Evolutionary conservation across 2,888 invertebrate species (phyloP), one percentile per base, ranked within the genome.

Genomic region (Epinotia nisella): DNA sequence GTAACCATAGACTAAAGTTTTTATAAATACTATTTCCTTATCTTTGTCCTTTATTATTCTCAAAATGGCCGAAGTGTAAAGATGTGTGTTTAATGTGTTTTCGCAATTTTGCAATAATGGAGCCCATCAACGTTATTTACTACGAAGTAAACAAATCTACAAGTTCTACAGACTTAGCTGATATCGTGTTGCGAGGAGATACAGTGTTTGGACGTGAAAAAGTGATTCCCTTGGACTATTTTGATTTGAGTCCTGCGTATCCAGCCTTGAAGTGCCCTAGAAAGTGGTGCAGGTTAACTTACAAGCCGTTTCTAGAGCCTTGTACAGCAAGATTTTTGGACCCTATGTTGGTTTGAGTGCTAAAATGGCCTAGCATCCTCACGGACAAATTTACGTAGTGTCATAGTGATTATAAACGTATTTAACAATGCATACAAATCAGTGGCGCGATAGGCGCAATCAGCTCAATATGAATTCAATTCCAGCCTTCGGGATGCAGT

Each of bases 21-120:
- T 29, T 56, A 72, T 67, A 67, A 60, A 49, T 61, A 56, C 39
- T 35, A 61, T 67, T 72, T 67, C 67, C 71, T 72, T 72, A 67
- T 64, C 71, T 72, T 67, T 72, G 66, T 21, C 71, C 61, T 68
- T 72, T 72, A 81, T 80, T 85, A 87, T 86, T 82, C 79, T 83
- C 93, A 93, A 93, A 92, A 93, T 93, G 93, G 93, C 93, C 87
- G 93, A 91, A 90, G 84, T 90, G 83, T 93, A 90, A 90, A 89
- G 90, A 92, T 91, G 92, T 92, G 87, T 89, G 82, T 84, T 69
- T 76, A 71, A 73, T 64, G 61, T 75, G 67, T 69, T 86, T 81
- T 82, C 82, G 81, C 76, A 83, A 84, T 85, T 86, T 87, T 80
- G 83, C 83, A 85, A 93, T 82, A 91, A 93, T 93, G 93, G 93